Evolutionary conservation across 1,140 invertebrate species (phyloP).

Genomic region (Planococcus citri): DNA sequence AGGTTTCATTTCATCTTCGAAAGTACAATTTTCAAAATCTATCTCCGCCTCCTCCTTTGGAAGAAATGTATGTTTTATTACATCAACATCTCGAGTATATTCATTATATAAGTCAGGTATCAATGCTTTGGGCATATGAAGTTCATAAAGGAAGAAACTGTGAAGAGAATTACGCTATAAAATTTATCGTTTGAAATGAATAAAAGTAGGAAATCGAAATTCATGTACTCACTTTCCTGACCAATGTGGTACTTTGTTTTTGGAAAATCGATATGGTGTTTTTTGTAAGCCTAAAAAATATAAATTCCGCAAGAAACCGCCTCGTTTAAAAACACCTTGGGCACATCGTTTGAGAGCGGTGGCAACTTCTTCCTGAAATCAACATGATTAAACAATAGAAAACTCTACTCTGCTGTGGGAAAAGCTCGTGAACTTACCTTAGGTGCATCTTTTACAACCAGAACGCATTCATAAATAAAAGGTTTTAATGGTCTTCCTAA

Average conservation of each 20-base stretch:
- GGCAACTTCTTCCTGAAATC: neutral
- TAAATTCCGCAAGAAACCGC: neutral
- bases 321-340: neutral
- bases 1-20: conserved; percentile 17
- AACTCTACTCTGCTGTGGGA: neutral
- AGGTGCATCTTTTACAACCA: neutral
- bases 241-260: neutral
- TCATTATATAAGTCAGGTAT: neutral
- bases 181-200: too few species aligned
- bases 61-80: neutral
- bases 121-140: neutral
- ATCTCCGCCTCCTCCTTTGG: neutral
- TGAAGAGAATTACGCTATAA: neutral
- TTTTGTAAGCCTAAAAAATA: conserved; percentile 9
- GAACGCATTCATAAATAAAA: neutral
- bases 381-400: neutral
- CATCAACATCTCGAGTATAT: neutral
- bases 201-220: too few species aligned
- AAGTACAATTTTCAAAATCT: neutral
- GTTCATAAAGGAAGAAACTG: neutral
- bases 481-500: neutral
- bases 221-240: neutral
- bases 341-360: neutral
- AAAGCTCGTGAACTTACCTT: neutral
- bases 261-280: neutral